Evolutionary conservation across 2,797 vertebrate species (phyloP).

Genomic region (Microtus californicus): DNA sequence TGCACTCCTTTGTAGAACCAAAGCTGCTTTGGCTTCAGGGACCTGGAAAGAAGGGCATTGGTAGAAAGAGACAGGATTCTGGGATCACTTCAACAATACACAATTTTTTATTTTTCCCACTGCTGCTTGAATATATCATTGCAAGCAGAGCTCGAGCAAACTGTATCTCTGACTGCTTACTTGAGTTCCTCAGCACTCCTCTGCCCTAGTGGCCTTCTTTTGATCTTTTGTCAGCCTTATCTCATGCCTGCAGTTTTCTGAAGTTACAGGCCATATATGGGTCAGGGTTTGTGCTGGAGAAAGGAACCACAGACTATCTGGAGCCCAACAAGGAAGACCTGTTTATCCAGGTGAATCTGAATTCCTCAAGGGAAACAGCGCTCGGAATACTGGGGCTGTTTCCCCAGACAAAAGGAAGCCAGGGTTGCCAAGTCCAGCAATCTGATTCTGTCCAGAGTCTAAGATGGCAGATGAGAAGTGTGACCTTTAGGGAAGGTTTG

Average conservation of each 20-base stretch:
- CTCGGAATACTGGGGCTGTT: not conserved
- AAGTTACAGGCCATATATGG: not conserved
- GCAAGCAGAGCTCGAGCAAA: not conserved
- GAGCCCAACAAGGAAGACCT: not conserved
- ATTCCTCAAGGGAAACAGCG: not conserved
- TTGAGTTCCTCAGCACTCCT: not conserved
- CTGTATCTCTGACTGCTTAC: not conserved
- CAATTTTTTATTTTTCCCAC: not conserved
- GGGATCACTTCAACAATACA: not conserved
- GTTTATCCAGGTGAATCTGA: not conserved
- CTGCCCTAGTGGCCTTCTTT: not conserved
- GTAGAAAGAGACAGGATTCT: not conserved
- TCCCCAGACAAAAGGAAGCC: not conserved
- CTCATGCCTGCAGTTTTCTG: not conserved
- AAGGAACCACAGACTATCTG: not conserved
- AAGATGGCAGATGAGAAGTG: not conserved
- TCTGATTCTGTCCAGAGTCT: not conserved
- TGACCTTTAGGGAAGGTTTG: not conserved
- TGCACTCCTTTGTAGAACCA: not conserved
- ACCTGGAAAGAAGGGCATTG: not conserved
- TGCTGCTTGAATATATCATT: not conserved
- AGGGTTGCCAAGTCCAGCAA: not conserved
- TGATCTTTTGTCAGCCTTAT: not conserved
- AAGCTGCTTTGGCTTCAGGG: not conserved
- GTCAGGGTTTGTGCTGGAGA: not conserved